Evolutionary conservation across 2,797 vertebrate species (phyloP).

Genomic region (Sebastes hopkinsi): DNA sequence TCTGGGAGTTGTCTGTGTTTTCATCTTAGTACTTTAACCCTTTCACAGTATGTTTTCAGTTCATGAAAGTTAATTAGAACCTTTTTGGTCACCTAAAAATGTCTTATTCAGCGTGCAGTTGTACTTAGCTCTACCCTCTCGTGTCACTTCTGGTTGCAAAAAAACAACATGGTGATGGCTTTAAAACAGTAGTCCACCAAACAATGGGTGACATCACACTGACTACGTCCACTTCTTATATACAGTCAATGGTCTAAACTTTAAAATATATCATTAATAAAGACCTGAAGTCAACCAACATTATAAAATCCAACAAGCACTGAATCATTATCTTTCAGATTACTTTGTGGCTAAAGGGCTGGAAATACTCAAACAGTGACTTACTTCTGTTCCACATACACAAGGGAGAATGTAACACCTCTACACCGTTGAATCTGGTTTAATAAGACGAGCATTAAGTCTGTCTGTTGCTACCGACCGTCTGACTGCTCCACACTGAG

Average conservation of each 20-base stretch:
- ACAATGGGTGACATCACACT: too few species aligned
- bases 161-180: too few species aligned
- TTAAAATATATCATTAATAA: neutral
- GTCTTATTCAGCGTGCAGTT: too few species aligned
- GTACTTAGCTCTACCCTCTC: too few species aligned
- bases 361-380: neutral
- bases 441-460: neutral
- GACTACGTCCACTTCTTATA: too few species aligned
- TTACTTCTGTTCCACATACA: neutral
- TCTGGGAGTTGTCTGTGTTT: too few species aligned
- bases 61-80: too few species aligned
- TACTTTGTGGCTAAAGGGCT: neutral
- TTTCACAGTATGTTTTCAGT: too few species aligned
- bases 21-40: fast-evolving
- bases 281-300: neutral
- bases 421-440: neutral
- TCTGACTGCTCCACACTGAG: neutral
- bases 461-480: neutral
- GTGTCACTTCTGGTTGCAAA: too few species aligned
- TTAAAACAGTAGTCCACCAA: too few species aligned
- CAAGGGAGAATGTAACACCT: neutral
- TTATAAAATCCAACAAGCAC: neutral
- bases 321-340: neutral
- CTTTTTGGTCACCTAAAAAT: too few species aligned
- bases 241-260: too few species aligned